Evolutionary conservation across 2,113 vertebrate species (phyloP), one percentile per base, ranked within the genome.

Genomic region (Mus spicilegus): DNA sequence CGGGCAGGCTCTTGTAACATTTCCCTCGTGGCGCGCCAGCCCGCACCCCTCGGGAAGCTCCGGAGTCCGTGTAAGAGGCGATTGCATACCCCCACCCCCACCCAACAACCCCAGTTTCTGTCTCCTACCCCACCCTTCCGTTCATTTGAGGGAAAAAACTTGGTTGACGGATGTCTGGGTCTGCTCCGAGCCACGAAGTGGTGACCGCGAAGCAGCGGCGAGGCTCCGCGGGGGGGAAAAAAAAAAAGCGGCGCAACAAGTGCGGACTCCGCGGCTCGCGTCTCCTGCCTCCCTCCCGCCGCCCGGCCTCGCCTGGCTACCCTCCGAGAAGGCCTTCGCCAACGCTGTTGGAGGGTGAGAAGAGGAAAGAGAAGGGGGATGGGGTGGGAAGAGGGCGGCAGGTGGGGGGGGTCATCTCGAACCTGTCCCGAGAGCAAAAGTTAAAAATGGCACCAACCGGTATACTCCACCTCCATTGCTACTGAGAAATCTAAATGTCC

Each of bases 381-480:
- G 42, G 82, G 24, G 3, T 36, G 11, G 16, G 7, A 14, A 16
- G 67, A 33, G 67, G 14, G 67, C 3, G 67, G 10, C 26, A 89
- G 94, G 93, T 24, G 63, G 63, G 8, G 24, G 36, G 67, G n/a
- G n/a, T 13, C 17, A 4, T 61, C 90, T 78, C 77, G 88, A 90
- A 96, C 89, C 94, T 95, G 93, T 82, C 86, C 67, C 11, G 63
- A 61, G 72, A 92, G 65, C 72, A 93, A 96, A 97, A 97, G 97
- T 97, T 97, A 96, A 70, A 97, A 95, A 96, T 94, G 93, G 73
- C 95, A 96, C 94, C 93, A 95, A 94, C 88, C 61, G 39, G 81
- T 86, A 67, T 51, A 67, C 56, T 95, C 81, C 96, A 93, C 77
- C 91, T 94, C 85, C 28, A 96, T 63, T 61, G 94, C 76, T 92